Conservation (phyloP, 2,888 invertebrate species). For the Platerodrilus igneus region DNA sequence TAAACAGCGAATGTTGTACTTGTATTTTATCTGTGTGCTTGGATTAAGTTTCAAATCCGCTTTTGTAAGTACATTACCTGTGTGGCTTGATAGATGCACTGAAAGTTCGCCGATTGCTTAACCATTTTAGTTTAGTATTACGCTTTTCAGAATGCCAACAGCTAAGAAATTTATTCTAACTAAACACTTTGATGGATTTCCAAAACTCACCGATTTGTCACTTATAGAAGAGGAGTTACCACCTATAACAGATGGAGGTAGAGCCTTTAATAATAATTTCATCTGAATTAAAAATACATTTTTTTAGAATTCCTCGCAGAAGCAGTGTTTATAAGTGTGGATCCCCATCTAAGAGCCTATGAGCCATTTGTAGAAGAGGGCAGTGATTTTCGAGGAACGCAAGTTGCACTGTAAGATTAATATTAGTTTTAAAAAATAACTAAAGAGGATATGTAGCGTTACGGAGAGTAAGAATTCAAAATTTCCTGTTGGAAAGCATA, state of each 20-base stretch:
- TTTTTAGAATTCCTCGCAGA: slow-evolving; percentile 60
- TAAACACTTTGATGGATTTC: slow-evolving; percentile 61
- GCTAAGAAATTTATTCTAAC: slow-evolving; percentile 60
- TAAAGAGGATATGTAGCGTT: slow-evolving; percentile 51
- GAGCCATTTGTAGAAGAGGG: slow-evolving; percentile 53
- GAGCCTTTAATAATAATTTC: no score
- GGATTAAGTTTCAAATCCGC: no score
- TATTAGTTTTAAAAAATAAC: slow-evolving; percentile 40
- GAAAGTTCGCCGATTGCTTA: no score
- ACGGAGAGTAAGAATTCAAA: slow-evolving; percentile 60
- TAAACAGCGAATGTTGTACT: no score
- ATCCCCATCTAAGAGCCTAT: slow-evolving; percentile 66
- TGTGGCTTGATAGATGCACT: no score
- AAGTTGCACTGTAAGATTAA: no score
- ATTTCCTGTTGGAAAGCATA: slow-evolving; percentile 61
- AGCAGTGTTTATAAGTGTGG: slow-evolving; percentile 66
- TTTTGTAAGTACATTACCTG: no score
- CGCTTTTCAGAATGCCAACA: slow-evolving; percentile 15
- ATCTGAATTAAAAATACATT: no score
- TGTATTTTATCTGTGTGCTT: no score
- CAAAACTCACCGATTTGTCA: slow-evolving; percentile 58
- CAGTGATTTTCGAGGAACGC: slow-evolving; percentile 64
- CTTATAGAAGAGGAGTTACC: slow-evolving; percentile 62
- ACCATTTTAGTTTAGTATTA: no score
- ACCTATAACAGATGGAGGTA: slow-evolving; percentile 62